Base-by-base conservation (phyloP, 2,888 invertebrate species). In the Aricia artaxerxes region DNA sequence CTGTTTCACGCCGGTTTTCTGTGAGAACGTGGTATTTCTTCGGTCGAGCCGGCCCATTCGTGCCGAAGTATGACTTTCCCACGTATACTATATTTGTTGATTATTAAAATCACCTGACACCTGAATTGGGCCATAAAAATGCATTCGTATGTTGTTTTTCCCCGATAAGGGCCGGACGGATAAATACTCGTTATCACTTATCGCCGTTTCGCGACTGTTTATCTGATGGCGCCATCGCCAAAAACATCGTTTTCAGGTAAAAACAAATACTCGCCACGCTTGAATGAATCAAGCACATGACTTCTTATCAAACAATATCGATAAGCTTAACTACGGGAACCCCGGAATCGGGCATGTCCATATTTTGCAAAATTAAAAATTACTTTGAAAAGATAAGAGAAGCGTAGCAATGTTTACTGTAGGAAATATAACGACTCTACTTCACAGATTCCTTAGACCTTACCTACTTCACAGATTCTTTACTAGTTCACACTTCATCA, bases 81-180 rank as follows among this genome's bases (percentile, higher is more conserved):
- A 24, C 24, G 24, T 24, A 24, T 24, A 24, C 24, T 24, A 24
- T 24, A 53, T 13, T 53, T 13, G 24, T 61, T 24, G 61, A 61
- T 61, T 61, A 61, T 61, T 9, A 61, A 24, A 69, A 11, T 69
- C 64, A 64, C 31, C 64, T 64, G 64, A 64, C 64, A 9, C n/a
- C n/a, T 57, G n/a, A 24, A 61, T 64, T 64, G 31, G 35, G 35
- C 13, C 64, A 64, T 31, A 31, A 69, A 69, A 69, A 13, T 69
- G 35, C 16, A 35, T 38, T 69, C 4, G 16, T 4, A 35, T 38
- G 13, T 69, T 69, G 69, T 75, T 49, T 75, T 49, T 73, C 40
- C 16, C 9, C 73, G 73, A 38, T 73, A 73, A 40, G 5, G n/a
- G 7, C 38, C 64, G 64, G 64, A 4, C 11, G 24, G 24, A 61